Conservation (phyloP, 37 sponge, comb jelly and placozoan genomes). For the Beroe forskalii region DNA sequence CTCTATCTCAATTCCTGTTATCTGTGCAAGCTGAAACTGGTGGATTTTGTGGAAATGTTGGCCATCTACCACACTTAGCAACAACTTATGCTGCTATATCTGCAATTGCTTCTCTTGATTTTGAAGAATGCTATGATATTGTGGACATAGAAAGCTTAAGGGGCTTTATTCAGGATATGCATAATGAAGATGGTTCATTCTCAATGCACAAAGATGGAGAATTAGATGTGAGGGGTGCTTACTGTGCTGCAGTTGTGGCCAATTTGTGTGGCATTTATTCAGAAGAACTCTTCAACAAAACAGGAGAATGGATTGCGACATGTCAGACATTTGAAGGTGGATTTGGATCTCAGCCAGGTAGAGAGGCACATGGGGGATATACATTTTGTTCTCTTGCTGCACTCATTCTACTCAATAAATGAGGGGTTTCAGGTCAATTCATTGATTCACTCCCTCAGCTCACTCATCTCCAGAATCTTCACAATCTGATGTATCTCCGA, state of each 20-base stretch:
- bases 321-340: conserved; percentile 96
- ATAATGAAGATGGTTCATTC: conserved; percentile 82
- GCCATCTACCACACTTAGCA: conserved; percentile 92
- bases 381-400: conserved; percentile 94
- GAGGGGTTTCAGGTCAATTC: too few species aligned
- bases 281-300: conserved; percentile 72
- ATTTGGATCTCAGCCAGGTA: conserved; percentile 78
- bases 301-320: conserved; percentile 83
- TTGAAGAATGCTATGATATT: conserved; percentile 75
- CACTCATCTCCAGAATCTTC: conserved; percentile 15
- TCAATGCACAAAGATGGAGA: conserved; percentile 96
- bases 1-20: conserved; percentile 75
- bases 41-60: conserved; percentile 83
- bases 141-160: conserved; percentile 70
- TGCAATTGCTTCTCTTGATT: conserved; percentile 83
- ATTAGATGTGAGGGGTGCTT: conserved; percentile 83
- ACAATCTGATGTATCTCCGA: background rate
- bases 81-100: conserved; percentile 94
- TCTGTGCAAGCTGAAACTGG: conserved; percentile 80
- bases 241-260: conserved; percentile 85
- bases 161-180: conserved; percentile 71
- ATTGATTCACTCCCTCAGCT: too few species aligned
- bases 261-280: conserved; percentile 72
- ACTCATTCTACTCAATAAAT: conserved; percentile 76
- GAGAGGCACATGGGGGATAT: conserved; percentile 96